A percentile compares a stretch with the other conserved stretches of the same genome.
Evolutionary conservation across 2,797 vertebrate species (phyloP).

Genomic region (Gastrophryne carolinensis): DNA sequence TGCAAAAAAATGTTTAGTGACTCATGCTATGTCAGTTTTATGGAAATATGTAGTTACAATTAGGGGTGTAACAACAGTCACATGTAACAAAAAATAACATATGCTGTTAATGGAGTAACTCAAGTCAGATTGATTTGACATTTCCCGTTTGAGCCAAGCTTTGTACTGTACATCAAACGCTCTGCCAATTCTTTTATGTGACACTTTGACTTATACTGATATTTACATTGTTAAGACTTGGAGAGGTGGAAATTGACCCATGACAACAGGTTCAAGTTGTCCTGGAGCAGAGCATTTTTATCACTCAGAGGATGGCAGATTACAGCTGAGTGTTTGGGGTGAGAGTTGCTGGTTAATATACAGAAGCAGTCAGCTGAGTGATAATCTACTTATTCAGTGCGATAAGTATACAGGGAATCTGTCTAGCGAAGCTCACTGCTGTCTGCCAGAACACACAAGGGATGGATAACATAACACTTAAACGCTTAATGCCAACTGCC

Average conservation of each 20-base stretch:
- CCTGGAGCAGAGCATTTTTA: conserved; percentile 31
- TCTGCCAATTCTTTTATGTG: conserved; percentile 1
- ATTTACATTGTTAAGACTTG: conserved; percentile 40
- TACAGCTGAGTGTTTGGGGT: conserved; percentile 53
- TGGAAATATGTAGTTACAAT: background rate
- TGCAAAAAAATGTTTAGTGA: background rate
- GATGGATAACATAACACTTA: conserved; percentile 75
- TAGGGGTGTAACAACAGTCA: background rate
- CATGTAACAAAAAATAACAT: background rate
- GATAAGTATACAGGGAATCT: conserved; percentile 72
- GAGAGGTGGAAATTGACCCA: conserved; percentile 52
- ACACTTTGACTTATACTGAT: conserved; percentile 45
- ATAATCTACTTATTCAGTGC: conserved; percentile 71
- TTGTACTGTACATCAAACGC: conserved; percentile 50
- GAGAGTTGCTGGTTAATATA: conserved; percentile 57
- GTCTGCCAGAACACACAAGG: conserved; percentile 66
- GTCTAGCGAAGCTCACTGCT: conserved; percentile 65
- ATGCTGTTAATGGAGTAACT: conserved; percentile 29
- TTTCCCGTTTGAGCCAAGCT: conserved; percentile 14
- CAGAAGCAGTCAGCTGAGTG: conserved; percentile 60
- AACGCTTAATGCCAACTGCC: conserved; percentile 72
- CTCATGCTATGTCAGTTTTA: background rate
- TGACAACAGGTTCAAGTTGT: conserved; percentile 49
- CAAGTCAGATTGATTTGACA: conserved; percentile 12
- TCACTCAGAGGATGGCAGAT: conserved; percentile 46